Percentiles rank a stretch among this genome's conserved stretches.
Conservation (phyloP, 2,797 vertebrate genomes). For the Limosa lapponica region DNA sequence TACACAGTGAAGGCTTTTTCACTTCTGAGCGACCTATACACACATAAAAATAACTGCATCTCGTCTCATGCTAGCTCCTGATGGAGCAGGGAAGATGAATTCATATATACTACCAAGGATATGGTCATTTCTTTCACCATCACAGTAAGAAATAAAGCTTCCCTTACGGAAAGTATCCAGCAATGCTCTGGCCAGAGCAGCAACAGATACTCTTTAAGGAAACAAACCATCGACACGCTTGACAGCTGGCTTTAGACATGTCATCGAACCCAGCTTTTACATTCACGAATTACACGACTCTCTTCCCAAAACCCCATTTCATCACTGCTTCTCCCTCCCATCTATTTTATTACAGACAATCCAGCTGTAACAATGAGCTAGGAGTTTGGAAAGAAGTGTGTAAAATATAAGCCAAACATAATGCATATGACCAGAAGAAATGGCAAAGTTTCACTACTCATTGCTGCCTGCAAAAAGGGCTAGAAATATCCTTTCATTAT, state of each 20-base stretch:
- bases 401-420: neutral
- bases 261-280: neutral
- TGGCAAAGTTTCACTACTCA: neutral
- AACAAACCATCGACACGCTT: neutral
- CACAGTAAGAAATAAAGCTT: neutral
- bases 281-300: neutral
- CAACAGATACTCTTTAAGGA: neutral
- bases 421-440: neutral
- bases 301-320: neutral
- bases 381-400: neutral
- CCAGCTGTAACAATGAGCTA: neutral
- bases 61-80: neutral
- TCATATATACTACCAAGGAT: no score
- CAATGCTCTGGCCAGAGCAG: neutral
- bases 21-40: neutral
- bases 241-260: neutral
- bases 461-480: neutral
- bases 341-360: neutral
- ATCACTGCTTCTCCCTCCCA: neutral
- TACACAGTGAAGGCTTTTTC: neutral
- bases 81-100: neutral
- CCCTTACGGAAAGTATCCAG: neutral
- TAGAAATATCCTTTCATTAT: neutral
- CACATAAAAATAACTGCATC: neutral
- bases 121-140: accelerated